These are phyloP conservation scores for Leptinotarsa lineolata DNA, from an alignment of 1,140 invertebrate species.

Conservation along the genomic window DNA sequence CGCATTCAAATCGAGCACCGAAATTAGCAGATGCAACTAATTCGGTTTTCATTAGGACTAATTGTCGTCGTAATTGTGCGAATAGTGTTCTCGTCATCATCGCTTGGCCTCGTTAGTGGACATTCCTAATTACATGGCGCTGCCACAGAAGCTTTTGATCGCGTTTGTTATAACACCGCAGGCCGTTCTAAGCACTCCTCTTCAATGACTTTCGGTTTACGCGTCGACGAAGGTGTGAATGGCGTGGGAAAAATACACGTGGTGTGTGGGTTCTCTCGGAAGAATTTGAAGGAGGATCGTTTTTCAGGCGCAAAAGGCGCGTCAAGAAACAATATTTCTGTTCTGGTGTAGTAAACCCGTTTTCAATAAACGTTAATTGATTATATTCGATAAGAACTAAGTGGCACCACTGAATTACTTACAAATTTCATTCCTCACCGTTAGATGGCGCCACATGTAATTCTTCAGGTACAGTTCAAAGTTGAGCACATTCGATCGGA, in stretches of 20 bases:
- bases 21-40: conserved; percentile 27
- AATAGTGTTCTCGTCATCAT: conserved; percentile 10
- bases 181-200: not conserved
- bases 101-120: conserved; percentile 23
- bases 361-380: too few relatives aligned
- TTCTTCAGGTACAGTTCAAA: too few relatives aligned
- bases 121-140: conserved; percentile 25
- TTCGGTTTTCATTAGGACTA: conserved; percentile 23
- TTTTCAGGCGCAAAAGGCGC: too few relatives aligned
- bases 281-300: too few relatives aligned
- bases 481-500: too few relatives aligned
- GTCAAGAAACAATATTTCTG: too few relatives aligned
- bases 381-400: too few relatives aligned
- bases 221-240: not conserved
- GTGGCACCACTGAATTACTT: too few relatives aligned
- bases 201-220: conserved; percentile 9
- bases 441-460: too few relatives aligned
- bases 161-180: conserved; percentile 5
- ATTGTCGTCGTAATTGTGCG: conserved; percentile 23
- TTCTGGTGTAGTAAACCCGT: too few relatives aligned
- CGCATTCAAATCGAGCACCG: not conserved
- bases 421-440: too few relatives aligned
- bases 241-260: not conserved
- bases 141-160: conserved; percentile 16
- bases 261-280: too few relatives aligned